phyloP scores from a whole-genome alignment of 2,113 vertebrate genomes.

The Colaptes auratus region DNA sequence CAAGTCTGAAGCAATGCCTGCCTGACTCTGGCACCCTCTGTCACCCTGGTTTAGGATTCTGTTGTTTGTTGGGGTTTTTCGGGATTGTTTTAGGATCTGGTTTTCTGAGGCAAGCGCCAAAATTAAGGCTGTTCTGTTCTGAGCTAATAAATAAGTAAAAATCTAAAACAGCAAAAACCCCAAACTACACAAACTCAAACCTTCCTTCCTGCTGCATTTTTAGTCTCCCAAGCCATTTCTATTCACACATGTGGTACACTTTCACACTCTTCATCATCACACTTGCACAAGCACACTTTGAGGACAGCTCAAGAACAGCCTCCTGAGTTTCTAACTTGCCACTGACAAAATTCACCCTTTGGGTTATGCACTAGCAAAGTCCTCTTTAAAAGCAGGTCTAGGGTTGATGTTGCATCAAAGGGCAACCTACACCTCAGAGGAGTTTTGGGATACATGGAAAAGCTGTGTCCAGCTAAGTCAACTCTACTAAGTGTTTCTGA shows the following conservation, averaged over 20 bases:
- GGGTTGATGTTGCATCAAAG: neutral
- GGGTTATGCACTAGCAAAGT: neutral
- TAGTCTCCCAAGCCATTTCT: neutral
- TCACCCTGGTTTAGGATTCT: neutral
- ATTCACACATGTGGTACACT: neutral
- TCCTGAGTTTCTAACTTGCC: neutral
- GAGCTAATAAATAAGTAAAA: constrained; percentile 41
- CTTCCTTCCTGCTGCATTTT: neutral
- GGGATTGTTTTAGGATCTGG: neutral
- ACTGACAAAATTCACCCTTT: neutral
- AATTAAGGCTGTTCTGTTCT: neutral
- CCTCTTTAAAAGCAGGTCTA: neutral
- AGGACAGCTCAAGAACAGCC: neutral
- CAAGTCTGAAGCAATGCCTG: neutral
- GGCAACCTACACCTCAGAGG: neutral
- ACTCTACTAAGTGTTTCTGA: neutral
- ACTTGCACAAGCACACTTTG: neutral
- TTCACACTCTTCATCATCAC: neutral
- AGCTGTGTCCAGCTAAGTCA: neutral
- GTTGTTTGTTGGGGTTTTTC: neutral
- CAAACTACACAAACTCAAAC: neutral
- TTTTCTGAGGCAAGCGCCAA: neutral
- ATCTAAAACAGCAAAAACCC: neutral
- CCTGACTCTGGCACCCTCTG: neutral
- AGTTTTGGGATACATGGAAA: neutral